Evolutionary conservation across 2,797 vertebrate species (phyloP), one percentile per base, ranked within the genome.

Genomic region (Margarornis squamiger): DNA sequence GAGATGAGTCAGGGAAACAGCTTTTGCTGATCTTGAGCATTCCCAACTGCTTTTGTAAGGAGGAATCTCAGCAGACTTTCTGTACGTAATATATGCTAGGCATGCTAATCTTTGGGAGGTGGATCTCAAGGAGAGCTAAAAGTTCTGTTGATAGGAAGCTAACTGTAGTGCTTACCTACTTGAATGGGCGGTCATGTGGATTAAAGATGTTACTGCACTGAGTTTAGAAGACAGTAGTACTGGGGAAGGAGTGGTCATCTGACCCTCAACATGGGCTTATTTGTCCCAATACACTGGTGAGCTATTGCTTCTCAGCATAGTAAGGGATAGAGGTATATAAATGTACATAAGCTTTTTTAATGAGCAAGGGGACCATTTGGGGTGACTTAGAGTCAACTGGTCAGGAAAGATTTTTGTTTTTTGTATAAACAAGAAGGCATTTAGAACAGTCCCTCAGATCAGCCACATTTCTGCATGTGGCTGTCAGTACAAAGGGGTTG

Each of bases 21-120:
- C 26, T 84, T 86, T 75, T 95, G n/a, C 27, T 86, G 20, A 49
- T 75, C 36, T 71, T 75, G 46, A 70, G 51, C 34, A 30, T 68
- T 88, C 30, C 26, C n/a, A 74, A 30, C 36, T 81, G 71, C 34
- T 55, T 22, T 51, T 88, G 7, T 54, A 63, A 76, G 63, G 20
- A 62, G 26, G n/a, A 87, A 29, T 79, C 59, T 84, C 54, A 30
- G 14, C 21, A 57, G 57, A 34, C 38, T 78, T 88, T 7, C 66
- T 5, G 3, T 57, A 32, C 2, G 0, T 70, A 29, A 26, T 34
- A 7, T 13, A 55, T n/a, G 18, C n/a, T 27, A 51, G 17, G 19
- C 9, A 26, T 76, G 46, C 17, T 73, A 34, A 48, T 18, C 59
- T 77, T 67, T 63, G 61, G 43, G 24, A 52, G 5, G 36, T 71